Evolutionary conservation across 2,797 vertebrate species (phyloP).

Genomic region (Pantherophis vulpinus): DNA sequence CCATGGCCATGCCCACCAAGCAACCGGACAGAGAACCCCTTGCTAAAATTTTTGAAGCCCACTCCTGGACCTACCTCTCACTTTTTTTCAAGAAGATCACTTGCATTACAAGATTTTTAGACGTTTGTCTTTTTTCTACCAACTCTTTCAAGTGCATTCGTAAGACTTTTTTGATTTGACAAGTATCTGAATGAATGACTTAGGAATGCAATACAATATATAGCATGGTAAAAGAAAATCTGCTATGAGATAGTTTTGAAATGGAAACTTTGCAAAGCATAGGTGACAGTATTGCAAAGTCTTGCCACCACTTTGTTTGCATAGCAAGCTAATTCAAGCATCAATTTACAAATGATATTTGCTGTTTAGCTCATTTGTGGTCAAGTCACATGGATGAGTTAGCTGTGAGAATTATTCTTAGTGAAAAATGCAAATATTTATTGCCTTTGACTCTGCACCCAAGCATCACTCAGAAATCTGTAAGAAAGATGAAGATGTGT

Average conservation of each 20-base stretch:
- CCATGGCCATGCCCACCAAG: too few relatives aligned
- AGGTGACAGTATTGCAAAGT: slow-evolving; percentile 7
- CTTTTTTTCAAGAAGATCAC: too few relatives aligned
- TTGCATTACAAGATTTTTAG: not conserved
- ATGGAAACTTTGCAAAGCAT: slow-evolving; percentile 25
- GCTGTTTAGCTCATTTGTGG: slow-evolving; percentile 36
- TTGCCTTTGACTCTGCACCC: slow-evolving; percentile 46
- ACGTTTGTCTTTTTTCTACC: not conserved
- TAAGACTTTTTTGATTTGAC: not conserved
- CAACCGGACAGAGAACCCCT: too few relatives aligned
- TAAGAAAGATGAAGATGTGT: slow-evolving; percentile 31
- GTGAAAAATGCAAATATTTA: slow-evolving; percentile 53
- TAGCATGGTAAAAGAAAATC: not conserved
- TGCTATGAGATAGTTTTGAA: not conserved
- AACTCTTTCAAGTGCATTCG: slow-evolving; percentile 1
- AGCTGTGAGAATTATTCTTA: slow-evolving; percentile 47
- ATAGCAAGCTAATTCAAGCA: slow-evolving; percentile 49
- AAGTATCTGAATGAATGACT: slow-evolving; percentile 7
- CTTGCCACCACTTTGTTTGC: slow-evolving; percentile 44
- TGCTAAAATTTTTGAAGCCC: too few relatives aligned
- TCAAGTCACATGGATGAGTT: slow-evolving; percentile 39
- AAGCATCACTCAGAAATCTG: slow-evolving; percentile 17
- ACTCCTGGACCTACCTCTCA: too few relatives aligned
- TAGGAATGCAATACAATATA: not conserved
- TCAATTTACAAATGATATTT: slow-evolving; percentile 38